phyloP scores from a whole-genome alignment of 1,140 invertebrate species.

The Pteromalus puparum region DNA sequence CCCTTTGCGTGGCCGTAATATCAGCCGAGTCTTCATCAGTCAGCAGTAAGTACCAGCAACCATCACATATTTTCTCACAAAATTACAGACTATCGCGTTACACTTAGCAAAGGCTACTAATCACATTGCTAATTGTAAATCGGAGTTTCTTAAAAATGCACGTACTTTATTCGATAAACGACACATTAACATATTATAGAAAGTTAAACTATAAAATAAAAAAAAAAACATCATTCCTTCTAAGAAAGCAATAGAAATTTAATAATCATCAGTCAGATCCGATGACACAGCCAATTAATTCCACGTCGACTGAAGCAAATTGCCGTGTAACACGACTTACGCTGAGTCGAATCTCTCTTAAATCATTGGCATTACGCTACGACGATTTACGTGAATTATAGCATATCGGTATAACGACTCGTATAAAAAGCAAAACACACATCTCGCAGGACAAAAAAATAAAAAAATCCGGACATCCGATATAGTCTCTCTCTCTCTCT shows the following conservation, averaged over 20 bases:
- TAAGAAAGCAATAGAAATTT: neutral
- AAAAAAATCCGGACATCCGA: neutral
- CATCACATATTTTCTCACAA: neutral
- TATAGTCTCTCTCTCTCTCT: neutral
- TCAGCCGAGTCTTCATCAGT: slow-evolving; percentile 44
- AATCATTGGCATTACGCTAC: neutral
- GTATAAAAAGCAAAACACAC: neutral
- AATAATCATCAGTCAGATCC: neutral
- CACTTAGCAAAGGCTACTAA: neutral
- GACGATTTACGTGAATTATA: neutral
- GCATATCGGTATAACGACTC: neutral
- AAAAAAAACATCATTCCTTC: neutral
- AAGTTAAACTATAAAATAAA: neutral
- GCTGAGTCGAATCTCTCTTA: neutral
- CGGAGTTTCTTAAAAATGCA: neutral
- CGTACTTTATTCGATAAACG: neutral
- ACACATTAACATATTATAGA: neutral
- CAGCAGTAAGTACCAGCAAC: slow-evolving; percentile 41
- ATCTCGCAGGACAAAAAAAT: neutral
- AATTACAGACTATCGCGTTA: neutral
- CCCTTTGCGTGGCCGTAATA: slow-evolving; percentile 30
- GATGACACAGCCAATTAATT: neutral
- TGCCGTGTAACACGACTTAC: neutral
- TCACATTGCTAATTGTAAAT: neutral
- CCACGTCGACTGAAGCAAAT: neutral